Percentiles rank a stretch among this genome's conserved stretches.
phyloP scores from a whole-genome alignment of 2,797 vertebrate genomes.

The Muscicapa comitata region DNA sequence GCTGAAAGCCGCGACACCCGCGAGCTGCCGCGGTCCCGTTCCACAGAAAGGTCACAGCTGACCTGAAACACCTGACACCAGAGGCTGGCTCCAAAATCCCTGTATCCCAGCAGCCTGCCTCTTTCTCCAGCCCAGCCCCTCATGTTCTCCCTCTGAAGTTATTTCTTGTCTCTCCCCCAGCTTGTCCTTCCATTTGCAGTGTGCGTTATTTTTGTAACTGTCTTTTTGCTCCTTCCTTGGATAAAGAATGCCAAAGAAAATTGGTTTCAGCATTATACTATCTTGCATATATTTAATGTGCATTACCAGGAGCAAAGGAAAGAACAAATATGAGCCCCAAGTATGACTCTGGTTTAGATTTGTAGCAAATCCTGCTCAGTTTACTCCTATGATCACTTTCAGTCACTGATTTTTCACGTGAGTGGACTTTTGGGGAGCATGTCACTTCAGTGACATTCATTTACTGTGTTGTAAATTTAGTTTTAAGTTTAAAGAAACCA shows the following conservation, averaged over 20 bases:
- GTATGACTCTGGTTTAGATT: neutral
- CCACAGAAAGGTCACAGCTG: neutral
- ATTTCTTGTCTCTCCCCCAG: neutral
- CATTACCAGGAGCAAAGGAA: neutral
- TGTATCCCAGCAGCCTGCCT: neutral
- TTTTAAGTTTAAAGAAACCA: neutral
- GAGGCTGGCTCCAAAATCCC: neutral
- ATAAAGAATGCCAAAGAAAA: neutral
- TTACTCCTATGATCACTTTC: neutral
- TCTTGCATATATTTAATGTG: neutral
- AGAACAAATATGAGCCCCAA: neutral
- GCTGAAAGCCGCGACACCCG: fast-evolving
- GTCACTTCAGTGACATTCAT: neutral
- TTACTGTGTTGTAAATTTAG: neutral
- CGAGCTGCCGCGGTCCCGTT: neutral
- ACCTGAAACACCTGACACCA: neutral
- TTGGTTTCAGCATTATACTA: neutral
- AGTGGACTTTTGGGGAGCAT: neutral
- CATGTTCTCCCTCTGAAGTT: neutral
- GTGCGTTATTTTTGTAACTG: neutral
- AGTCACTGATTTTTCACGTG: neutral
- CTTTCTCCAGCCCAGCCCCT: neutral
- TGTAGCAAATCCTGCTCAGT: neutral
- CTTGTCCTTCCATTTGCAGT: neutral
- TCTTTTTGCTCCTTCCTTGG: neutral